These are phyloP conservation scores for Tryphoninae sp. DNA, from an alignment of 2,888 invertebrate species.

Conservation along the genomic window DNA sequence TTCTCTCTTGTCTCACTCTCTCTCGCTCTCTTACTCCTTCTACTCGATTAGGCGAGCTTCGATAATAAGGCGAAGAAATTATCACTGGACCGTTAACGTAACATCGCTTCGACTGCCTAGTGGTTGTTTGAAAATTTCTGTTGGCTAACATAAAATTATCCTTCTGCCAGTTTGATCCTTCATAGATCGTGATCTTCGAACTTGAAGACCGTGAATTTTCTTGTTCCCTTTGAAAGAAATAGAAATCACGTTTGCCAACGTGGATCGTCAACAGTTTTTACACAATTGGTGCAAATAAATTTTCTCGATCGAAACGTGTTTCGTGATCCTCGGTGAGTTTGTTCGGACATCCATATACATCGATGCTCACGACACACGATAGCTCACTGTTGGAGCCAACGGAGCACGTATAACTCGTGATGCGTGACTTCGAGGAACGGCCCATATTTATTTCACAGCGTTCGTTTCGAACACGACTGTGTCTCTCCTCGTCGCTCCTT, in stretches of 20 bases:
- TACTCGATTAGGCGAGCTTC: constrained; percentile 52
- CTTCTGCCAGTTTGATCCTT: background rate
- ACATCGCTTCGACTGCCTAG: constrained; percentile 15
- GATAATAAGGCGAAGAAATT: constrained; percentile 62
- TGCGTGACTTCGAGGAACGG: constrained; percentile 68
- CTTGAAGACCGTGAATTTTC: background rate
- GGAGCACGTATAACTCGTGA: constrained; percentile 50
- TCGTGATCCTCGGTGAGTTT: background rate
- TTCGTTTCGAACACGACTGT: constrained; percentile 13
- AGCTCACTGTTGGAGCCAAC: constrained; percentile 10
- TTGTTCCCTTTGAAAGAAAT: no score
- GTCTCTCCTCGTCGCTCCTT: constrained; percentile 1
- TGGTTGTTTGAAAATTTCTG: background rate
- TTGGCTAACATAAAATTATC: background rate
- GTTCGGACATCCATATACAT: background rate
- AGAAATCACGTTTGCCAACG: no score
- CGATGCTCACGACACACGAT: constrained; percentile 62
- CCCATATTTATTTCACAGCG: constrained; percentile 67
- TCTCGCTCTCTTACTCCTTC: constrained; percentile 9
- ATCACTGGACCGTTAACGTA: constrained; percentile 58
- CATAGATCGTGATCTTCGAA: background rate
- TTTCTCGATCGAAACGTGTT: background rate
- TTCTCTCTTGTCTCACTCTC: constrained; percentile 10
- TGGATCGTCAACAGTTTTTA: background rate
- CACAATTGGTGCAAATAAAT: background rate